A percentile compares a stretch with the other conserved stretches of the same genome.
These are phyloP conservation scores for Aricia artaxerxes DNA, from an alignment of 2,888 invertebrate genomes.

Conservation along the genomic window DNA sequence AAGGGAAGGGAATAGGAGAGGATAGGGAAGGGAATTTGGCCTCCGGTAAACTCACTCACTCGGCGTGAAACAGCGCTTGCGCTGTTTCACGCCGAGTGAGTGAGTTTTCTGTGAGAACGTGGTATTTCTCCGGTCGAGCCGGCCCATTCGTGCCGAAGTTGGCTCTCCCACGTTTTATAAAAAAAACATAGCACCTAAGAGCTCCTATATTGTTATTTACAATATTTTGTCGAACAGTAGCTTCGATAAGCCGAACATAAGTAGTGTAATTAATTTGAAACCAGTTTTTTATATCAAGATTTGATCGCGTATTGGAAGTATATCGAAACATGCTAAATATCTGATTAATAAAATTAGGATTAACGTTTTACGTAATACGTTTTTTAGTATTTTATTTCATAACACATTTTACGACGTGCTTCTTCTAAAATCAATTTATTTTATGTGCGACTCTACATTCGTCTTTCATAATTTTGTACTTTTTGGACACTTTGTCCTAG, in stretches of 20 bases:
- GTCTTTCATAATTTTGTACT: background rate
- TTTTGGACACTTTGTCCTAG: too few species aligned
- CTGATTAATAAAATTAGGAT: background rate
- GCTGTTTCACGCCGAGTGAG: too few species aligned
- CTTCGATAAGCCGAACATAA: background rate
- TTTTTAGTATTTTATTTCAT: background rate
- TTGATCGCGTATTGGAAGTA: background rate
- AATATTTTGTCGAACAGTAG: background rate
- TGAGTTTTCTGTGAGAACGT: too few species aligned
- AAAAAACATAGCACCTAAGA: background rate
- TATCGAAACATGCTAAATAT: background rate
- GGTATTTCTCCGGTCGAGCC: too few species aligned
- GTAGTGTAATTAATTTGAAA: background rate
- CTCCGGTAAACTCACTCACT: too few species aligned
- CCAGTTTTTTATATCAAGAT: conserved; percentile 1
- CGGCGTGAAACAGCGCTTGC: too few species aligned
- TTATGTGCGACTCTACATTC: background rate
- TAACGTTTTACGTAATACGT: background rate
- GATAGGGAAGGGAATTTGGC: too few species aligned
- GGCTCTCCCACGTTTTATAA: too few species aligned
- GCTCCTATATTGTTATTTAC: background rate
- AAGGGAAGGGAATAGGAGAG: too few species aligned
- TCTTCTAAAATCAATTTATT: background rate
- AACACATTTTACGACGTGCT: background rate
- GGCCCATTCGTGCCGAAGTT: too few species aligned